These are phyloP conservation scores for Drosophila hamatofila DNA, from an alignment of 2,888 invertebrate genomes.

Conservation along the genomic window DNA sequence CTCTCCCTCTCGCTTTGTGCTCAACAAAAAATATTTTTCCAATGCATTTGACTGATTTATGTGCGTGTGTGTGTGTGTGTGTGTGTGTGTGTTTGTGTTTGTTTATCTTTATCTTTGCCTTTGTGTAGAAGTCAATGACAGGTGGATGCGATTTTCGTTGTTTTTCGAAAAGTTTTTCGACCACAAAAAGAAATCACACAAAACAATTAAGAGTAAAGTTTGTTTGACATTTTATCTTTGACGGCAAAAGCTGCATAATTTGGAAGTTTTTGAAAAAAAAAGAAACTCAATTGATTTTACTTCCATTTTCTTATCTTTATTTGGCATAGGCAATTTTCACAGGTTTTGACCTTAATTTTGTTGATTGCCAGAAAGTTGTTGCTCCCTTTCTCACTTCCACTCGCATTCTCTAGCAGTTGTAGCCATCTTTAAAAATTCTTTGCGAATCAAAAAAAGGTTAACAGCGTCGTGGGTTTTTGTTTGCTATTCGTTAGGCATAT, in stretches of 20 bases:
- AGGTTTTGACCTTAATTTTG: constrained; percentile 45
- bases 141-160: constrained; percentile 56
- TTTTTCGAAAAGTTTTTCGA: constrained; percentile 34
- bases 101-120: constrained; percentile 27
- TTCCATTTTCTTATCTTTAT: background rate
- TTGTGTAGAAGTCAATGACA: constrained; percentile 48
- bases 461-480: constrained; percentile 68
- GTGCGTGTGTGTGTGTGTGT: constrained; percentile 31
- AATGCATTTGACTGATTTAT: constrained; percentile 74
- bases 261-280: background rate
- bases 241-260: constrained; percentile 16
- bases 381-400: background rate
- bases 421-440: constrained; percentile 25
- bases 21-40: constrained; percentile 57
- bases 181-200: constrained; percentile 26
- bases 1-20: constrained; percentile 9
- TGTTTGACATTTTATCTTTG: constrained; percentile 27
- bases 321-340: constrained; percentile 30
- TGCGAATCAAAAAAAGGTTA: constrained; percentile 61
- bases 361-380: constrained; percentile 37
- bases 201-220: constrained; percentile 22
- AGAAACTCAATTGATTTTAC: constrained; percentile 15
- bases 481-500: constrained; percentile 80
- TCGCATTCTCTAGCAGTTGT: constrained; percentile 17
- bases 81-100: constrained; percentile 27